These are phyloP conservation scores for Tetragonula clypearis DNA, from an alignment of 1,140 invertebrate species.

Conservation along the genomic window DNA sequence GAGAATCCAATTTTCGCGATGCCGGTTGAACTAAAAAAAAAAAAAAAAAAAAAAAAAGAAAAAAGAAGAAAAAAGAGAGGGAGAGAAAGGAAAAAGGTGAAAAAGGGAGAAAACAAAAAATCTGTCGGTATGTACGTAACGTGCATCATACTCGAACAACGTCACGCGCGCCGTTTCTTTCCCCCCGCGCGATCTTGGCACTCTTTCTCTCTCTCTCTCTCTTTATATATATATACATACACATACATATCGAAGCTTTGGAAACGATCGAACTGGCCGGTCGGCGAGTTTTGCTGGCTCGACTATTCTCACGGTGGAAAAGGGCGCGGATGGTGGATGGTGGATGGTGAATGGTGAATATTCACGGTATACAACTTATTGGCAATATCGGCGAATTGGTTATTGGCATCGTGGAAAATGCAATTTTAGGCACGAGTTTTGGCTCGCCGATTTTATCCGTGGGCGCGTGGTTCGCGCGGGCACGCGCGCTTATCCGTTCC, in stretches of 20 bases:
- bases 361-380: neutral
- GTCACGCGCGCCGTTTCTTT: neutral
- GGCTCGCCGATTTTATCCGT: slow-evolving; percentile 29
- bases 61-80: too few species aligned
- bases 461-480: neutral
- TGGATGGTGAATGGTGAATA: neutral
- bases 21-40: neutral
- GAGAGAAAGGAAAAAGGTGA: too few species aligned
- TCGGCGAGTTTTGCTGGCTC: neutral
- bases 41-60: too few species aligned
- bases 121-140: neutral
- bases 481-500: slow-evolving; percentile 7
- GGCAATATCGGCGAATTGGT: slow-evolving; percentile 32
- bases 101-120: too few species aligned
- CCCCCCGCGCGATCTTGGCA: neutral
- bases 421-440: slow-evolving; percentile 15
- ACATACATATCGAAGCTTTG: neutral
- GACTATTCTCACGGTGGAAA: neutral
- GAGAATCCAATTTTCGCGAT: slow-evolving; percentile 17
- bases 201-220: too few species aligned
- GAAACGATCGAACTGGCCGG: neutral
- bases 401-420: slow-evolving; percentile 22
- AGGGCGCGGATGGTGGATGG: neutral
- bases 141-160: neutral
- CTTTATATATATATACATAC: too few species aligned